Evolutionary conservation across 2,888 invertebrate genomes (phyloP).

Genomic region (Odontomyia ornata): DNA sequence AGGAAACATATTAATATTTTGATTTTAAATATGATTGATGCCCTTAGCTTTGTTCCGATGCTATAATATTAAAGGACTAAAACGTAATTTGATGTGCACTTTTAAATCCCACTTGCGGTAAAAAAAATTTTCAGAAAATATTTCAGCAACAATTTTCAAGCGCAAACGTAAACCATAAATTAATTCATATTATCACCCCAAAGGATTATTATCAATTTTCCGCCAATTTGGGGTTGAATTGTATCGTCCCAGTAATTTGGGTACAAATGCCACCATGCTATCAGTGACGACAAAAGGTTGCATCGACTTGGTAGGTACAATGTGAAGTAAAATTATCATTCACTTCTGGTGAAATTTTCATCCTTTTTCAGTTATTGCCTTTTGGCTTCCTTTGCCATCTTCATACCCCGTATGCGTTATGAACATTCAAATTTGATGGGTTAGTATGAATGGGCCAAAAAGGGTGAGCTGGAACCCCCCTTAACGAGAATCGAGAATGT

Average conservation of each 20-base stretch:
- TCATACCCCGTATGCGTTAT: background rate
- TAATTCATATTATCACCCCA: conserved; percentile 45
- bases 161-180: conserved; percentile 1
- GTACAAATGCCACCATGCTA: background rate
- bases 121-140: background rate
- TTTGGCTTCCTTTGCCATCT: background rate
- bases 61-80: no score
- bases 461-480: background rate
- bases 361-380: conserved; percentile 28
- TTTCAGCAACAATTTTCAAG: background rate
- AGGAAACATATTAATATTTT: no score
- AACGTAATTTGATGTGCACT: no score
- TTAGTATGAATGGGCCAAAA: conserved; percentile 2
- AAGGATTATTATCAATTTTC: conserved; percentile 53
- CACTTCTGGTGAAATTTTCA: no score
- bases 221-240: conserved; percentile 52
- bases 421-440: conserved; percentile 24
- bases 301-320: background rate
- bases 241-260: conserved; percentile 36
- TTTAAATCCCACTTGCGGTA: no score
- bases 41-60: no score
- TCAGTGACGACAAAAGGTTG: background rate
- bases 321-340: conserved; percentile 36
- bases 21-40: no score
- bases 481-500: no score